Base-by-base conservation (phyloP, 2,888 invertebrate genomes). In the Neria commutata region DNA sequence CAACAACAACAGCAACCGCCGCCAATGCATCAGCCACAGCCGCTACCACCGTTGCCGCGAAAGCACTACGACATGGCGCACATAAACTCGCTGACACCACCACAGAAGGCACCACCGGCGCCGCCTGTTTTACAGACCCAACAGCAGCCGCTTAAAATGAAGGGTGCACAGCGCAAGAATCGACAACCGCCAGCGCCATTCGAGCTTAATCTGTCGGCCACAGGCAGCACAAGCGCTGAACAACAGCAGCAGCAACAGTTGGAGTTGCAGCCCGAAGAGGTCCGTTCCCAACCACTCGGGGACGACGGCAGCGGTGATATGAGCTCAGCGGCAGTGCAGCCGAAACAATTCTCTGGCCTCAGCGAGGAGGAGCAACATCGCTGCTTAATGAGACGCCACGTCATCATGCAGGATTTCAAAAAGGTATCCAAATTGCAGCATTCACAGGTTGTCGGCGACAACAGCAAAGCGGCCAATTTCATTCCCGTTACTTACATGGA, bases 221-320 rank as follows among this genome's bases (percentile, higher is more conserved):
- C 74, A 19, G 68, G 42, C 46, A 61, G 34, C 29, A 53, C 63
- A 62, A 53, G 62, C 65, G 60, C 74, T 77, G 66, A 70, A 50
- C 72, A 65, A 53, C 67, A 72, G 51, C 69, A 77, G 66, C 68
- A 74, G 42, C 74, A 69, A 60, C 69, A 68, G 54, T 60, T 70
- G 14, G 72, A 75, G 29, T 73, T 68, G 61, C 69, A 68, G 52
- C 62, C 70, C 11, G 74, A 76, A 25, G 76, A 77, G 58, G 80
- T 83, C 37, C 82, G 86, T 46, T 83, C 84, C 17, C 85, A 84
- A 65, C 82, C 82, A 2, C 70, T 82, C 57, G 83, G 82, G 1
- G 83, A 82, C 60, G 82, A 83, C 65, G 81, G 78, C 2, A 71
- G 62, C 40, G 68, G 68, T 11, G 65, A 62, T 46, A 60, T 58